Percentiles rank a stretch among this genome's conserved stretches.
Evolutionary conservation across 2,113 vertebrate species (phyloP).

Genomic region (Oriolus oriolus): DNA sequence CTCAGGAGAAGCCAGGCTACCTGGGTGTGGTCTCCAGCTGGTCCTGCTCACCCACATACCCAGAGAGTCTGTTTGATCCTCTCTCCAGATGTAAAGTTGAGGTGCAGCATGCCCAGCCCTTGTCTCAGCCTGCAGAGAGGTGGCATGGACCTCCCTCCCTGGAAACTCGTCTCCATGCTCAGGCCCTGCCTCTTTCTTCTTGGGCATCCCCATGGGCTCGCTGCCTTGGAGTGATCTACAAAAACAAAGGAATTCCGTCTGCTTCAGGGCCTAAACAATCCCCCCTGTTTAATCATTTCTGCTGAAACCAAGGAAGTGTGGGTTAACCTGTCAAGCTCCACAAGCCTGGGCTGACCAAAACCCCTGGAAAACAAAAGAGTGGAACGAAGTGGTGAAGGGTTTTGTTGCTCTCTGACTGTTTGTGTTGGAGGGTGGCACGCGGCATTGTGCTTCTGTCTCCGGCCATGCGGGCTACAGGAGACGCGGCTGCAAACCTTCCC

Average conservation of each 20-base stretch:
- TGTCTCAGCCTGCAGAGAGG: not conserved
- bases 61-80: not conserved
- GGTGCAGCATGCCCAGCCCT: not conserved
- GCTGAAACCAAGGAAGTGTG: constrained; percentile 5
- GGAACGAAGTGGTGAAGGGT: constrained; percentile 46
- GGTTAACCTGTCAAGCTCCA: constrained; percentile 65
- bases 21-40: not conserved
- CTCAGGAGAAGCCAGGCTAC: not conserved
- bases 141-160: not conserved
- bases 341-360: constrained; percentile 35
- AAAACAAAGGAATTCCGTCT: constrained; percentile 59
- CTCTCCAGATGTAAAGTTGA: rapidly evolving
- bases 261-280: constrained; percentile 49
- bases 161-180: not conserved
- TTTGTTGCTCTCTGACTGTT: constrained; percentile 41
- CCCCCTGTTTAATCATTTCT: constrained; percentile 61
- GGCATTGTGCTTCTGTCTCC: not conserved
- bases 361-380: constrained; percentile 52
- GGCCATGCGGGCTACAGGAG: not conserved
- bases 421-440: not conserved
- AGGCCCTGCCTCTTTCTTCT: not conserved
- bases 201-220: not conserved
- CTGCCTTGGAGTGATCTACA: constrained; percentile 38
- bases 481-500: not conserved
- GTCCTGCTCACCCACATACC: not conserved